Percentiles rank a stretch among this genome's conserved stretches.
Evolutionary conservation across 1,140 invertebrate species (phyloP).

Genomic region (Drosophila varians): DNA sequence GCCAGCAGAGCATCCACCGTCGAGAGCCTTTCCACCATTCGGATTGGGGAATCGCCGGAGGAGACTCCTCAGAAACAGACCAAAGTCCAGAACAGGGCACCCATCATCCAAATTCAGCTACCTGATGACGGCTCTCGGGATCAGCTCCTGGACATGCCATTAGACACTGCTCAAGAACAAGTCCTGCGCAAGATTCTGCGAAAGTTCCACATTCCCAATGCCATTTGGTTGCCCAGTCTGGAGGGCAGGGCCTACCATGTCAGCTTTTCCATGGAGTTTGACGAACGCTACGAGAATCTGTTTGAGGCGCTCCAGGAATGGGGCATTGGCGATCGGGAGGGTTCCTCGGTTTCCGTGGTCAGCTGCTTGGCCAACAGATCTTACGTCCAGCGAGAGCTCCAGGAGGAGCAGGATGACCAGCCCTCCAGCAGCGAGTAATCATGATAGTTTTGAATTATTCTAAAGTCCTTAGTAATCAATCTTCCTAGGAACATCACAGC

Average conservation of each 20-base stretch:
- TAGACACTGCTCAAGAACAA: slow-evolving; percentile 70
- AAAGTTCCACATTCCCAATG: slow-evolving; percentile 72
- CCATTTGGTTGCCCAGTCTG: slow-evolving; percentile 66
- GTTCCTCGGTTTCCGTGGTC: slow-evolving; percentile 83
- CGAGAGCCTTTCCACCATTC: slow-evolving; percentile 23
- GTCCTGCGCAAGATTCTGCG: slow-evolving; percentile 74
- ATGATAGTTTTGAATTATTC: not conserved
- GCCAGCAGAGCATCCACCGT: slow-evolving; percentile 8
- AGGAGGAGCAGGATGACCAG: slow-evolving; percentile 14
- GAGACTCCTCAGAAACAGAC: not conserved
- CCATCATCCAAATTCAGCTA: slow-evolving; percentile 30
- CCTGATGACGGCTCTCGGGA: slow-evolving; percentile 8
- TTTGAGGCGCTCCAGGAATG: slow-evolving; percentile 82
- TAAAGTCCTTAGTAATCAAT: not conserved
- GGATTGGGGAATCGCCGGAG: not conserved
- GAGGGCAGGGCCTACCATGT: slow-evolving; percentile 79
- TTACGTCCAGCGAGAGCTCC: slow-evolving; percentile 12
- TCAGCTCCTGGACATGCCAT: slow-evolving; percentile 38
- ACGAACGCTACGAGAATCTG: slow-evolving; percentile 83
- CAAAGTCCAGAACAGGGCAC: not conserved
- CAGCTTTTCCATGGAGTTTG: slow-evolving; percentile 83
- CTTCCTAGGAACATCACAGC: slow-evolving; percentile 41
- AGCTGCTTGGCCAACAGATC: slow-evolving; percentile 82
- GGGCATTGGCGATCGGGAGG: slow-evolving; percentile 83
- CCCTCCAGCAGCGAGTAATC: slow-evolving; percentile 46